Conservation (phyloP, 2,113 vertebrate genomes). For the Piaya cayana region DNA sequence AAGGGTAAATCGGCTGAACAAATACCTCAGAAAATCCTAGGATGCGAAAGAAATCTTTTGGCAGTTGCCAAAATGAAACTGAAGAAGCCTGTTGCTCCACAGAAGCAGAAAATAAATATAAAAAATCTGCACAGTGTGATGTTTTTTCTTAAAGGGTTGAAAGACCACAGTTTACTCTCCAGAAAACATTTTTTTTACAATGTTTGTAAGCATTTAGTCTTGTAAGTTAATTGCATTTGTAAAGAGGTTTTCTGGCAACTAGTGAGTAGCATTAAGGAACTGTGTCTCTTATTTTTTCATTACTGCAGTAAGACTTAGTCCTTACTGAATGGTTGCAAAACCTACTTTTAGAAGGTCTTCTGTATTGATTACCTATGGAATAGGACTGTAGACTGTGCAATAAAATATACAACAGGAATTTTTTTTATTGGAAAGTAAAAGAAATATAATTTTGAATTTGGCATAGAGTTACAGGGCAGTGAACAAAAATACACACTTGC, state of each 20-base stretch:
- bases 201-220: conserved; percentile 18
- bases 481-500: neutral
- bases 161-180: neutral
- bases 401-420: neutral
- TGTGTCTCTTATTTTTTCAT: neutral
- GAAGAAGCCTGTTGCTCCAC: neutral
- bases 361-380: neutral
- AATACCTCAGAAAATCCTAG: neutral
- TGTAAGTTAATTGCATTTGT: neutral
- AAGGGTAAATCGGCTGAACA: neutral
- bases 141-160: neutral
- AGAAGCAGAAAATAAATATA: neutral
- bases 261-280: neutral
- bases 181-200: conserved; percentile 5
- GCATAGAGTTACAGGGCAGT: neutral
- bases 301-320: neutral
- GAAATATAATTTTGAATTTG: neutral
- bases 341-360: neutral
- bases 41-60: neutral
- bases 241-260: conserved; percentile 15
- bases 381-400: neutral
- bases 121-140: neutral
- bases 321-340: neutral
- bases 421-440: neutral
- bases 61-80: neutral